Evolutionary conservation across 2,797 vertebrate species (phyloP).

Genomic region (Chaetodon trifasciatus): DNA sequence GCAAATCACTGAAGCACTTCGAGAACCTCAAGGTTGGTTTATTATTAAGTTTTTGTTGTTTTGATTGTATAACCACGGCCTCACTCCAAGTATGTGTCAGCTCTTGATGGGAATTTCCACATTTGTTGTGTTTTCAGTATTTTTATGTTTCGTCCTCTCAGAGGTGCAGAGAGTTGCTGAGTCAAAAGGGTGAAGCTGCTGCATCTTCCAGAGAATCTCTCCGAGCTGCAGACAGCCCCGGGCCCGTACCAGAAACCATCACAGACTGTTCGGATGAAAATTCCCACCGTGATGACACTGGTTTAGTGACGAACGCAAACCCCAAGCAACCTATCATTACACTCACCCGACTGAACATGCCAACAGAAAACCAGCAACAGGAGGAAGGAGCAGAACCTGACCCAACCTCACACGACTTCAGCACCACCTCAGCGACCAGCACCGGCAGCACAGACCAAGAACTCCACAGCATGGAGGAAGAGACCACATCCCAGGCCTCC

Average conservation of each 20-base stretch:
- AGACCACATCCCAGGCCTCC: conserved; percentile 17
- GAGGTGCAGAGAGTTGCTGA: conserved; percentile 74
- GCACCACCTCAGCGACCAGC: conserved; percentile 15
- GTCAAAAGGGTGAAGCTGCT: conserved; percentile 59
- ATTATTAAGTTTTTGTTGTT: conserved; percentile 2
- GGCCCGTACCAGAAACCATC: conserved; percentile 29
- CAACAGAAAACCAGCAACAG: conserved; percentile 43
- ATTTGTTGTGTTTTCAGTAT: background rate
- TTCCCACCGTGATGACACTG: conserved; percentile 16
- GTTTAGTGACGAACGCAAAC: conserved; percentile 5
- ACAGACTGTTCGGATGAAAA: conserved; percentile 45
- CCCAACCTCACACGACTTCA: conserved; percentile 33
- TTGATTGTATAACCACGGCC: background rate
- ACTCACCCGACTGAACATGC: conserved; percentile 26
- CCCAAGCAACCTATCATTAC: conserved; percentile 37
- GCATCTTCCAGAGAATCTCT: conserved; percentile 40
- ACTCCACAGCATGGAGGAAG: conserved; percentile 7
- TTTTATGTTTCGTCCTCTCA: conserved; percentile 51
- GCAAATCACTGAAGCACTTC: conserved; percentile 95
- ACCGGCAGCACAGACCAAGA: conserved; percentile 33
- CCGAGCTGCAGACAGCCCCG: conserved; percentile 29
- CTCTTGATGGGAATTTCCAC: background rate
- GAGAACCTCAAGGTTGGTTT: conserved; percentile 94
- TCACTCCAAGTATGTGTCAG: background rate
- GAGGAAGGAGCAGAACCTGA: conserved; percentile 27